Evolutionary conservation across 1,140 invertebrate species (phyloP).

Genomic region (Drosophila miranda): DNA sequence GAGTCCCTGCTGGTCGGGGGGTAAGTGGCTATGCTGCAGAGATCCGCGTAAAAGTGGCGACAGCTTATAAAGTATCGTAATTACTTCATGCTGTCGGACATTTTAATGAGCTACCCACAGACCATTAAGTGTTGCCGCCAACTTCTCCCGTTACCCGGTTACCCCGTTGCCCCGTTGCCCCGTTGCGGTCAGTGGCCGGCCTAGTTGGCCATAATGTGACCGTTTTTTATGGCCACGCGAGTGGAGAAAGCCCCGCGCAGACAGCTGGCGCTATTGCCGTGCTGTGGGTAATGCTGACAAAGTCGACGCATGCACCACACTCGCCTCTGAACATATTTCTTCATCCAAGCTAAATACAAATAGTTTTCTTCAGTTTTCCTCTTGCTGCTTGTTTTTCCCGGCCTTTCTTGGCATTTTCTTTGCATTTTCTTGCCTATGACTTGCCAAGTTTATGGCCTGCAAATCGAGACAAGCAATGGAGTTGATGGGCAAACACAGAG

Average conservation of each 20-base stretch:
- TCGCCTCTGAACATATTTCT: slow-evolving; percentile 33
- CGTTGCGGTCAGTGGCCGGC: slow-evolving; percentile 68
- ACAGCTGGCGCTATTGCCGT: slow-evolving; percentile 68
- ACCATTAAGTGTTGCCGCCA: slow-evolving; percentile 60
- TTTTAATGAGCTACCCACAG: slow-evolving; percentile 65
- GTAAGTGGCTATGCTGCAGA: not conserved
- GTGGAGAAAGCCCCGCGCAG: slow-evolving; percentile 57
- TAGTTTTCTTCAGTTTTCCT: slow-evolving; percentile 15
- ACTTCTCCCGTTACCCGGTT: slow-evolving; percentile 2
- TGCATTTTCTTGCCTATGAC: slow-evolving; percentile 51
- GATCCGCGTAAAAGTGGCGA: slow-evolving; percentile 38
- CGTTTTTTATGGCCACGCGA: slow-evolving; percentile 59
- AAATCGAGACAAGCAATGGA: slow-evolving; percentile 39
- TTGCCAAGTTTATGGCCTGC: slow-evolving; percentile 60
- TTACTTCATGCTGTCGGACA: slow-evolving; percentile 72
- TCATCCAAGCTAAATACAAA: slow-evolving; percentile 48
- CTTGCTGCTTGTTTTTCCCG: slow-evolving; percentile 6
- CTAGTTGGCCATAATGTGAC: slow-evolving; percentile 74
- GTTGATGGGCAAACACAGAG: not conserved
- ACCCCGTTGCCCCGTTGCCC: not conserved
- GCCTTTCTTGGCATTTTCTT: slow-evolving; percentile 17
- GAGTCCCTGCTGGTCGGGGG: slow-evolving; percentile 5
- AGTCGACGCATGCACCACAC: slow-evolving; percentile 48
- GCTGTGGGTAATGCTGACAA: slow-evolving; percentile 56
- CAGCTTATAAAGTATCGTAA: slow-evolving; percentile 70